Conservation (phyloP, 2,888 invertebrate species). For the Hypselothyrea guttata region DNA sequence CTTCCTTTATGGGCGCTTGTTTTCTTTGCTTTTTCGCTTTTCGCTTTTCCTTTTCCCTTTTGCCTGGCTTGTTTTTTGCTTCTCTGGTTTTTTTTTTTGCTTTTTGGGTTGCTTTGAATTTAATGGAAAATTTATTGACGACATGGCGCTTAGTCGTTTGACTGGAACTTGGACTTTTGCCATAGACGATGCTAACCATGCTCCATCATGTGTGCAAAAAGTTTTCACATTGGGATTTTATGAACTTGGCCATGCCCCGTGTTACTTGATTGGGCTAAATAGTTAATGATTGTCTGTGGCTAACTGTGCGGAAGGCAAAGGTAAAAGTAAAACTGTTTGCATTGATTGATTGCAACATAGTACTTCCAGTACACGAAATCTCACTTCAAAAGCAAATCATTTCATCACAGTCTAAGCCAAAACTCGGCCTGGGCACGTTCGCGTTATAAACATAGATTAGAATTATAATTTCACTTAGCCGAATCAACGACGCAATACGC, state of each 20-base stretch:
- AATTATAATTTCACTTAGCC: constrained; percentile 71
- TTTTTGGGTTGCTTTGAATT: constrained; percentile 72
- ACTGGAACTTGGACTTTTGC: constrained; percentile 71
- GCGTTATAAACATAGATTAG: constrained; percentile 58
- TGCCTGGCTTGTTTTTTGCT: constrained; percentile 46
- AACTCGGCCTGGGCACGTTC: constrained; percentile 48
- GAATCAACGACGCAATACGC: constrained; percentile 74
- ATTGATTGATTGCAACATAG: constrained; percentile 51
- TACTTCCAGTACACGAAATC: constrained; percentile 17
- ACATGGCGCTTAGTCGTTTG: constrained; percentile 76
- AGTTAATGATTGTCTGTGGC: constrained; percentile 38
- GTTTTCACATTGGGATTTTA: constrained; percentile 54
- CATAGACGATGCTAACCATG: constrained; percentile 41
- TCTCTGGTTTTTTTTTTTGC: constrained; percentile 27
- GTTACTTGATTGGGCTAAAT: constrained; percentile 42
- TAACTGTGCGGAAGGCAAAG: background rate
- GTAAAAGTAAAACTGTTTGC: constrained; percentile 29
- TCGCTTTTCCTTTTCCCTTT: constrained; percentile 8
- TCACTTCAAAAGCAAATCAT: constrained; percentile 23
- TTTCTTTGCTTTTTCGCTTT: constrained; percentile 51
- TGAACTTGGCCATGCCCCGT: constrained; percentile 60
- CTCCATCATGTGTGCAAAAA: constrained; percentile 66
- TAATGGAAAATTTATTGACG: constrained; percentile 81
- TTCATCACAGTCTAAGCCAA: too few species aligned
- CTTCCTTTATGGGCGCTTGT: constrained; percentile 61